Evolutionary conservation across 2,113 vertebrate species (phyloP), one percentile per base, ranked within the genome.

Genomic region (Pelecanus crispus): DNA sequence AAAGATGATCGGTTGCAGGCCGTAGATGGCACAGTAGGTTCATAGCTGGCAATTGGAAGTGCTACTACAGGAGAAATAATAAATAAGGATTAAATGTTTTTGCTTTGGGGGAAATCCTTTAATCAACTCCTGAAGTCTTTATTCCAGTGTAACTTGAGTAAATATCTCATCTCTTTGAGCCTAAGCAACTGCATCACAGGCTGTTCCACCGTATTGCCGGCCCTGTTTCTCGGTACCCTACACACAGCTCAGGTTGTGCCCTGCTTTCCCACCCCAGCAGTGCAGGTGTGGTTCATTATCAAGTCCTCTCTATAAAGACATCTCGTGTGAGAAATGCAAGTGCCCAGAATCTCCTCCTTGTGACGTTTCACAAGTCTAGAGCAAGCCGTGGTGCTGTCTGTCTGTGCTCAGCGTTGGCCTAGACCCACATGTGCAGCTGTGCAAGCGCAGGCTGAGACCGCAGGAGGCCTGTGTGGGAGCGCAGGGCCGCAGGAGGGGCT

Each of bases 171-270:
- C 50, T 53, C 47, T 15, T 15, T 31, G 38, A 47, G 58, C 0
- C 20, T 18, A 32, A 56, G 66, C 34, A 65, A 11, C n/a, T 2
- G 4, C 53, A 7, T 26, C 34, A 1, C 5, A 4, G n/a, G 68
- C 58, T 80, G 15, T 58, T 18, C 44, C 75, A 55, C 19, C 1
- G 3, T 14, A 0, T 42, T 3, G 1, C 44, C 40, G n/a, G 49
- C 53, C 40, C 31, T 3, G 9, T 20, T 32, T 11, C 78, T 29
- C 38, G 5, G 63, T 12, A 25, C 34, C 53, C 9, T 5, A 1
- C n/a, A 0, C 4, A 0, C 45, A 25, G 70, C 53, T 13, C n/a
- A 0, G 3, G 59, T 5, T 18, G 50, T 22, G 71, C 86, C 25
- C 58, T 13, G 45, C 86, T 53, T 25, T 25, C 70, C 49, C 62